These are phyloP conservation scores for Pteropus alecto DNA, from an alignment of 2,113 vertebrate genomes.

Conservation along the genomic window DNA sequence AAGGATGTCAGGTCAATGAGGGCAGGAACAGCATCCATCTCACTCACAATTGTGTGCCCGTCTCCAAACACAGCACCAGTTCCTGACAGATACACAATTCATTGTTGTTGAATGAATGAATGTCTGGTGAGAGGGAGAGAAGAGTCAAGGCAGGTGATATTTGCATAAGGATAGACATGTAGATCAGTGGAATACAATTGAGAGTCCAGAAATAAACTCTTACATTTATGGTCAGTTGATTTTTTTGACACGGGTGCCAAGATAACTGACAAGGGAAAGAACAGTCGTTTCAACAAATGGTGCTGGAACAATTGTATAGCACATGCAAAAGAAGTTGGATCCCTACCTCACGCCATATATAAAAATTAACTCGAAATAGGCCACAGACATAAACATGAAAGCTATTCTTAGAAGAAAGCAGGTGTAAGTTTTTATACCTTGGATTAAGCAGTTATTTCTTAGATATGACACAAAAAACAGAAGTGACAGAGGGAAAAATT, in stretches of 20 bases:
- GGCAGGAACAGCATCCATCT: not conserved
- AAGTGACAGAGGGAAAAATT: not conserved
- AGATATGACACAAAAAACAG: not conserved
- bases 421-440: no score
- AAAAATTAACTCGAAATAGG: not conserved
- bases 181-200: not conserved
- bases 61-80: not conserved
- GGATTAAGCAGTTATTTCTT: not conserved
- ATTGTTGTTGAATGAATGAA: not conserved
- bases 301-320: no score
- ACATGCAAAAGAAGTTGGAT: not conserved
- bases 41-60: accelerated
- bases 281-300: not conserved
- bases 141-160: no score
- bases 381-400: not conserved
- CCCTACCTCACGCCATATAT: not conserved
- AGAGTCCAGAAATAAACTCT: not conserved
- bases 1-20: not conserved
- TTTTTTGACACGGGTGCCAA: not conserved
- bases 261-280: not conserved
- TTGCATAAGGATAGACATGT: not conserved
- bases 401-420: not conserved
- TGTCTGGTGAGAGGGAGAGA: not conserved
- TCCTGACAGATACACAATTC: not conserved
- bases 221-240: no score